A percentile compares a stretch with the other conserved stretches of the same genome.
Conservation (phyloP, 2,888 invertebrate genomes). For the Nomada goodeniana region DNA sequence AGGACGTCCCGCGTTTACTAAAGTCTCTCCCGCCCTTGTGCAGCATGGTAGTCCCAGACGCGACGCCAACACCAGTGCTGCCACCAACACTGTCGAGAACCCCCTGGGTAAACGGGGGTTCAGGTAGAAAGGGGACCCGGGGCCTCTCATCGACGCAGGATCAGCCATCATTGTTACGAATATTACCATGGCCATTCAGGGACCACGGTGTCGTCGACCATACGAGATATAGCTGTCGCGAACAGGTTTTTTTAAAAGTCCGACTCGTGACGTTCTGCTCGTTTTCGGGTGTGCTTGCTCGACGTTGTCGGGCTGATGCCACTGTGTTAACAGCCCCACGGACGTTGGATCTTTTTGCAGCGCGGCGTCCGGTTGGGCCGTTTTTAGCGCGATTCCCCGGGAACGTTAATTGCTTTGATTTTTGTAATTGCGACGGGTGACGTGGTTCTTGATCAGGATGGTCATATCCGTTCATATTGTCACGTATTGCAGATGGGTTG, state of each 20-base stretch:
- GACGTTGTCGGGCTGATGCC: constrained; percentile 33
- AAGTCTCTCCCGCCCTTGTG: constrained; percentile 51
- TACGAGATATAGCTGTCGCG: constrained; percentile 62
- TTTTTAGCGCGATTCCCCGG: neutral
- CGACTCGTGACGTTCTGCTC: constrained; percentile 49
- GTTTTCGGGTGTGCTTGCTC: constrained; percentile 43
- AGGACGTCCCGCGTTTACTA: constrained; percentile 67
- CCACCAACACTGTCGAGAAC: constrained; percentile 7
- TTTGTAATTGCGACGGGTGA: neutral
- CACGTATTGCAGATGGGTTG: no score
- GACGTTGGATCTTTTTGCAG: neutral
- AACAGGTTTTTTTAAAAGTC: constrained; percentile 71
- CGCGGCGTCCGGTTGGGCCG: constrained; percentile 12
- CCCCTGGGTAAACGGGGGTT: neutral
- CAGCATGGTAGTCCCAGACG: neutral
- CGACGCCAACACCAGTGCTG: constrained; percentile 13
- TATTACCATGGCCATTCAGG: constrained; percentile 66
- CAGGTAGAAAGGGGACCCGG: neutral
- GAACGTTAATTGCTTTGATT: constrained; percentile 2
- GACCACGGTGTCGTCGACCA: constrained; percentile 49
- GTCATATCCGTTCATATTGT: no score
- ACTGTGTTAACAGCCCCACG: constrained; percentile 3
- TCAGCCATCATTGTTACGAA: constrained; percentile 66
- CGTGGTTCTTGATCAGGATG: neutral
- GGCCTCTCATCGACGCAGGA: constrained; percentile 50